These are phyloP conservation scores for Orgyia antiqua DNA, from an alignment of 2,888 invertebrate genomes.

Conservation along the genomic window DNA sequence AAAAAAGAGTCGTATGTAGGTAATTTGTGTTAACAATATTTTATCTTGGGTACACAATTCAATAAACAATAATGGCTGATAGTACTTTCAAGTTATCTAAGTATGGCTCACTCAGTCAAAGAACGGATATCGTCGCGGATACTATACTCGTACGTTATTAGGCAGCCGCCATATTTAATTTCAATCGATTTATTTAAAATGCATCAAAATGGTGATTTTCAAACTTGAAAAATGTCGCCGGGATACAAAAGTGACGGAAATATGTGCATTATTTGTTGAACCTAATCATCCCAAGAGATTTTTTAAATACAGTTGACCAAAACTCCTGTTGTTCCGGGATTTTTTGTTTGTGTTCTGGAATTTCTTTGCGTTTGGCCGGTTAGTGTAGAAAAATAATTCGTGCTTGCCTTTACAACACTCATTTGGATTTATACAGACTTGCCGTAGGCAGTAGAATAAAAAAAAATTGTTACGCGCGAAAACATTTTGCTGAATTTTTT, in stretches of 20 bases:
- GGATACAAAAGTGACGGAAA: constrained; percentile 56
- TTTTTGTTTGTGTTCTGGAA: constrained; percentile 44
- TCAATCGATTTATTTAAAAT: constrained; percentile 42
- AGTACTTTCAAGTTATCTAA: background rate
- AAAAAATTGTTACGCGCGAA: too few relatives aligned
- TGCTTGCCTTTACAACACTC: constrained; percentile 7
- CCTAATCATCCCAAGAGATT: constrained; percentile 69
- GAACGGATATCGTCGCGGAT: constrained; percentile 27
- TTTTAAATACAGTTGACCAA: constrained; percentile 74
- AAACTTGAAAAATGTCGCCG: constrained; percentile 56
- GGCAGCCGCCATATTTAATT: constrained; percentile 30
- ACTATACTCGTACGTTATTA: constrained; percentile 16
- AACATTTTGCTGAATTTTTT: constrained; percentile 7
- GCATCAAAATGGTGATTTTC: constrained; percentile 70
- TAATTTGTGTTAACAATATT: constrained; percentile 16
- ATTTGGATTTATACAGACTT: constrained; percentile 16
- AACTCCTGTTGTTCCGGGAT: constrained; percentile 40
- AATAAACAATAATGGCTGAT: constrained; percentile 18
- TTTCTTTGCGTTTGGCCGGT: constrained; percentile 29
- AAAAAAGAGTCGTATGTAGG: constrained; percentile 4
- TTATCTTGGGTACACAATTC: constrained; percentile 26
- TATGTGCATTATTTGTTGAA: constrained; percentile 60
- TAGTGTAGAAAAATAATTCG: constrained; percentile 18
- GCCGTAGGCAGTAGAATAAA: constrained; percentile 14
- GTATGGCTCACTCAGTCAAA: constrained; percentile 27